phyloP scores from a whole-genome alignment of 2,113 vertebrate genomes.

The Apodemus sylvaticus region DNA sequence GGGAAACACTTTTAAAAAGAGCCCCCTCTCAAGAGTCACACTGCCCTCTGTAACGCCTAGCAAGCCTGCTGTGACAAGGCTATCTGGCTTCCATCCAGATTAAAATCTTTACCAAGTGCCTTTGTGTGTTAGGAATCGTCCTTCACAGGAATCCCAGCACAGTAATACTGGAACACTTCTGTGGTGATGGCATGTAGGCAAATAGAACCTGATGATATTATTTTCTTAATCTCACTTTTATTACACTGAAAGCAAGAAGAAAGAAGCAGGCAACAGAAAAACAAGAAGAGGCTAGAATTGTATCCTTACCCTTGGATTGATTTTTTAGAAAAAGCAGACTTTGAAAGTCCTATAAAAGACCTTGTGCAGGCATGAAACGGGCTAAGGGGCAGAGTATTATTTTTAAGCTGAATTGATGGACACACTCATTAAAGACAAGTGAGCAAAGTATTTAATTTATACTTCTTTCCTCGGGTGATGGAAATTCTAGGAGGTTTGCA shows the following conservation, averaged over 20 bases:
- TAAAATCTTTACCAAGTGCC: slow-evolving; percentile 45
- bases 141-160: background rate
- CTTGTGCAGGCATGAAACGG: slow-evolving; percentile 50
- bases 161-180: background rate
- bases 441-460: background rate
- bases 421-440: background rate
- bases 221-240: slow-evolving; percentile 64
- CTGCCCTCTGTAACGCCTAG: slow-evolving; percentile 5
- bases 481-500: background rate
- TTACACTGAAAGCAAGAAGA: slow-evolving; percentile 54
- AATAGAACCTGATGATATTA: slow-evolving; percentile 46
- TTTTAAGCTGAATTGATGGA: slow-evolving; percentile 55
- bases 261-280: background rate
- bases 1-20: slow-evolving; percentile 36
- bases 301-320: slow-evolving; percentile 20
- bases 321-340: slow-evolving; percentile 46
- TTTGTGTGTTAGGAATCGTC: background rate
- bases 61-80: background rate
- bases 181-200: slow-evolving; percentile 2
- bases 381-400: background rate
- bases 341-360: slow-evolving; percentile 51
- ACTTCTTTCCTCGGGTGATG: slow-evolving; percentile 12
- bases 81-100: slow-evolving; percentile 51
- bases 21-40: background rate
- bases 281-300: slow-evolving; percentile 14